phyloP scores from a whole-genome alignment of 2,888 invertebrate species.

The Falcaria lacertinaria region DNA sequence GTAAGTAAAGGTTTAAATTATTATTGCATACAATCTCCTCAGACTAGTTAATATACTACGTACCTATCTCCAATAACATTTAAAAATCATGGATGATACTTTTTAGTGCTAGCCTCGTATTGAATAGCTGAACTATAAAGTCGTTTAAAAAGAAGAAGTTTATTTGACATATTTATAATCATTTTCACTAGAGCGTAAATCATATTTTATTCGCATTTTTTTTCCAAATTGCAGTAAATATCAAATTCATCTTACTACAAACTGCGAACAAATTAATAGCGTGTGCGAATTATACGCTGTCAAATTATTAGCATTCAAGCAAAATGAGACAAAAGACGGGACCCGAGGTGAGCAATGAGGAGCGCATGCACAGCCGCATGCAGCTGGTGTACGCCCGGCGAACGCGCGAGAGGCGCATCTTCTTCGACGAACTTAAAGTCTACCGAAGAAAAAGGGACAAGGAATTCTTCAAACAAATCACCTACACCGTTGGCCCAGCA shows the following conservation, averaged over 20 bases:
- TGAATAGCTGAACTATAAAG: no score
- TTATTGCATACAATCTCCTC: no score
- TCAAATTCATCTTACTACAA: neutral
- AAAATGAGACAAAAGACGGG: conserved; percentile 37
- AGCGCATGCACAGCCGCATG: conserved; percentile 32
- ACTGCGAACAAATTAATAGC: neutral
- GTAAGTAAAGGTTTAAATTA: no score
- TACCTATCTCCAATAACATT: no score
- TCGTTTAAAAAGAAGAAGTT: neutral
- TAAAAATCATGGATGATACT: no score
- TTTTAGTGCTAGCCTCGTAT: no score
- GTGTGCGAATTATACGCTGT: neutral
- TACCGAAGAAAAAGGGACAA: conserved; percentile 38
- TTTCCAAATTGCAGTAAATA: conserved; percentile 48
- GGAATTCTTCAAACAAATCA: conserved; percentile 28
- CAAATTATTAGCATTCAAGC: conserved; percentile 5
- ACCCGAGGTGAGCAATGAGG: conserved; percentile 36
- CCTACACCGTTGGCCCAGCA: conserved; percentile 43
- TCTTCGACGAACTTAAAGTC: conserved; percentile 59
- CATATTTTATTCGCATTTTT: conserved; percentile 17
- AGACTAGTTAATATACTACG: no score
- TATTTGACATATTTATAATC: neutral
- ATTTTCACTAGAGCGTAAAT: conserved; percentile 5
- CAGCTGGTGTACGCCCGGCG: conserved; percentile 49
- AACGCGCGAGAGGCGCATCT: conserved; percentile 49